Percentiles rank a stretch among this genome's conserved stretches.
Evolutionary conservation across 2,888 invertebrate genomes (phyloP).

Genomic region (Timema cristinae): DNA sequence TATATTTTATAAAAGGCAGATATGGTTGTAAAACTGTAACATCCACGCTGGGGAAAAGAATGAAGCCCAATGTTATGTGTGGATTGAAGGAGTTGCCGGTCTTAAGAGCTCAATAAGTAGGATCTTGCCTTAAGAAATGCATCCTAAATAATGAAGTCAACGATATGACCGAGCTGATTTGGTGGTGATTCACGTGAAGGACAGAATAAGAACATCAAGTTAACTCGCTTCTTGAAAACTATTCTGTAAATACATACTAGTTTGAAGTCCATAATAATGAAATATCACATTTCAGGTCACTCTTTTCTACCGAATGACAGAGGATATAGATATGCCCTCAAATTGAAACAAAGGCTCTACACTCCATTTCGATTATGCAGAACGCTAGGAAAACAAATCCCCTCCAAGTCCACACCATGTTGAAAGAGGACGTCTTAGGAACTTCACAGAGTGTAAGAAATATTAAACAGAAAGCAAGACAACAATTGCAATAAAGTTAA

Average conservation of each 20-base stretch:
- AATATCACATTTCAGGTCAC: constrained; percentile 9
- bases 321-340: not conserved
- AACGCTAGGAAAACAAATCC: not conserved
- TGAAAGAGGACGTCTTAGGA: constrained; percentile 1
- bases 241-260: not conserved
- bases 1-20: constrained; percentile 36
- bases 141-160: constrained; percentile 24
- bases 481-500: not conserved
- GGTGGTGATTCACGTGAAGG: constrained; percentile 12
- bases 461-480: not conserved
- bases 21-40: constrained; percentile 27
- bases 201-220: constrained; percentile 1
- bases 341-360: not conserved
- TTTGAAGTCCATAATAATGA: constrained; percentile 5
- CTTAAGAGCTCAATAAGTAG: constrained; percentile 37
- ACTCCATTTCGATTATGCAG: not conserved
- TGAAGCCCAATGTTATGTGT: constrained; percentile 35
- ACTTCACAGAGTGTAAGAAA: not conserved
- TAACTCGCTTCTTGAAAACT: constrained; percentile 4
- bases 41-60: constrained; percentile 32
- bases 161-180: not conserved
- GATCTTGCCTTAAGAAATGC: constrained; percentile 34
- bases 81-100: constrained; percentile 36
- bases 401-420: constrained; percentile 3
- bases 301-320: constrained; percentile 8